Conservation (phyloP, 2,888 invertebrate species). For the Petrophora chlorosata region DNA sequence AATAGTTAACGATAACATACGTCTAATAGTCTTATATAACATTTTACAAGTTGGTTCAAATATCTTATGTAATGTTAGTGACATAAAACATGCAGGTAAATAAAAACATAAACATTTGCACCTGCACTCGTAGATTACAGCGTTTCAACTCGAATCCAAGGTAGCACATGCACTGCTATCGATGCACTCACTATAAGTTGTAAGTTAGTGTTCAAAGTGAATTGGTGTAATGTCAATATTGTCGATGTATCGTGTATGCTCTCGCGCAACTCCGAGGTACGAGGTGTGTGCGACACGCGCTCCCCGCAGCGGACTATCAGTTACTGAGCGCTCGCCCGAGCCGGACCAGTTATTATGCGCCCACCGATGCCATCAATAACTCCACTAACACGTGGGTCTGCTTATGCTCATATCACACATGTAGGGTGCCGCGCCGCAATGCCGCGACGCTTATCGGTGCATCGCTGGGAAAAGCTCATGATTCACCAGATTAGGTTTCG, state of each 20-base stretch:
- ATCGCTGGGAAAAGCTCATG: constrained; percentile 77
- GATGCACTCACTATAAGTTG: constrained; percentile 53
- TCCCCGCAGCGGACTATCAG: constrained; percentile 71
- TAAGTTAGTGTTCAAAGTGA: constrained; percentile 47
- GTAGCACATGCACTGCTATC: constrained; percentile 62
- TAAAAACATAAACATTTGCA: constrained; percentile 52
- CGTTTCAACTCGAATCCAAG: constrained; percentile 59
- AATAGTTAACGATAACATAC: too few species aligned
- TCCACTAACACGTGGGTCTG: constrained; percentile 76
- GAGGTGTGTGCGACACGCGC: constrained; percentile 64
- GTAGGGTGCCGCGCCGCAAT: constrained; percentile 51
- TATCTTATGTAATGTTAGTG: constrained; percentile 2
- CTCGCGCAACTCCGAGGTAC: constrained; percentile 61
- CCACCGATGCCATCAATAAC: constrained; percentile 76
- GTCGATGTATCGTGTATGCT: constrained; percentile 62
- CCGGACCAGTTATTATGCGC: constrained; percentile 81
- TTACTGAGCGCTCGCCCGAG: constrained; percentile 70
- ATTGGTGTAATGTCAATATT: constrained; percentile 51
- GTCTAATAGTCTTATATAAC: too few species aligned
- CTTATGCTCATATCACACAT: constrained; percentile 63
- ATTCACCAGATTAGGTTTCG: constrained; percentile 76
- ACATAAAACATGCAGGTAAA: constrained; percentile 13
- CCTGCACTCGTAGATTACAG: constrained; percentile 71
- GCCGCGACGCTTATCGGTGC: constrained; percentile 67
- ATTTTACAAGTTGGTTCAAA: too few species aligned